A percentile compares a stretch with the other conserved stretches of the same genome.
phyloP scores from a whole-genome alignment of 2,888 invertebrate genomes.

The Cyaniris semiargus region DNA sequence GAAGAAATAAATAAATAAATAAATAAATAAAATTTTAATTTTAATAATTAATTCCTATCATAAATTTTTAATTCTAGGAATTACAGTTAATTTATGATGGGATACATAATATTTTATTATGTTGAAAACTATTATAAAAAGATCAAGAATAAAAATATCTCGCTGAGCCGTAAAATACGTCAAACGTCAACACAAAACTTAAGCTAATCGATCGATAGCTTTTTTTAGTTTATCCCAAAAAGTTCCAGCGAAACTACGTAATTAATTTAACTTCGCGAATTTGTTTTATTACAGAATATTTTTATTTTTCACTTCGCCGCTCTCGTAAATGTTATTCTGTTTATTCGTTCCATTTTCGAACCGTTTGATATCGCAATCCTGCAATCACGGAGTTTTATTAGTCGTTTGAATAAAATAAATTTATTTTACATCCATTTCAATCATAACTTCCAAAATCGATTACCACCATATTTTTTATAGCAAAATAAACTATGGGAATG shows the following conservation, averaged over 20 bases:
- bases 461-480: slow-evolving; percentile 16
- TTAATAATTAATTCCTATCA: too few species aligned
- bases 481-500: slow-evolving; percentile 3
- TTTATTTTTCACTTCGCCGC: neutral
- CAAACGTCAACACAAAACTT: neutral
- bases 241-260: neutral
- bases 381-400: slow-evolving; percentile 21
- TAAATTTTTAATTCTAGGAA: too few species aligned
- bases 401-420: slow-evolving; percentile 20
- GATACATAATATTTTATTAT: too few species aligned
- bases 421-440: slow-evolving; percentile 26
- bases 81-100: too few species aligned
- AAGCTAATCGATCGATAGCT: slow-evolving; percentile 4
- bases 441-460: slow-evolving; percentile 15
- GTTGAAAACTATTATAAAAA: too few species aligned
- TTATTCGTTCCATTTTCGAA: neutral
- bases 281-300: slow-evolving; percentile 5
- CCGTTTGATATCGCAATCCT: slow-evolving; percentile 15
- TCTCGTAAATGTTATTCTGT: neutral
- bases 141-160: too few species aligned
- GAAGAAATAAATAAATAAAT: too few species aligned
- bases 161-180: too few species aligned
- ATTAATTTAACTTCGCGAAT: neutral
- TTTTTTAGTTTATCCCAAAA: slow-evolving; percentile 1
- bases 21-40: too few species aligned